Percentiles rank a stretch among this genome's conserved stretches.
These are phyloP conservation scores for Clamator glandarius DNA, from an alignment of 2,797 vertebrate genomes.

Conservation along the genomic window DNA sequence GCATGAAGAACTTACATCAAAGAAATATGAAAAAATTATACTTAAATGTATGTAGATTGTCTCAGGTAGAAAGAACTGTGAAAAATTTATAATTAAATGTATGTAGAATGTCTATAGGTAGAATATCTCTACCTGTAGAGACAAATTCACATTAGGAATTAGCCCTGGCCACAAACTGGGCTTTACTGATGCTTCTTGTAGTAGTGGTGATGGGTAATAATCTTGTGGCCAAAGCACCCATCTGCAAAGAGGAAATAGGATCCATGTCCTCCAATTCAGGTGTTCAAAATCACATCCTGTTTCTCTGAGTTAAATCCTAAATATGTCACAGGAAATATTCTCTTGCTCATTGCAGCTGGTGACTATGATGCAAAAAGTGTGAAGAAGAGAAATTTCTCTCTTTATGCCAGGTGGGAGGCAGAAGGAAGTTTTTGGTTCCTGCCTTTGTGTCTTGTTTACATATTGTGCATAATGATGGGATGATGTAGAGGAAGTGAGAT, in stretches of 20 bases:
- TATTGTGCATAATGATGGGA: neutral
- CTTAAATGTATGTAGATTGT: no score
- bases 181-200: neutral
- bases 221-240: neutral
- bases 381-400: neutral
- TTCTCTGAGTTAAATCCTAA: neutral
- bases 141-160: neutral
- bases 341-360: neutral
- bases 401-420: neutral
- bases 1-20: neutral
- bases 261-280: neutral
- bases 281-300: neutral
- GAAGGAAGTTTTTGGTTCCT: neutral
- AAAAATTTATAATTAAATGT: neutral
- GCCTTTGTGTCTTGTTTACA: neutral
- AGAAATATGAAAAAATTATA: neutral
- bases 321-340: neutral
- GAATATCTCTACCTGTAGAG: neutral
- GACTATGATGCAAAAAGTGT: neutral
- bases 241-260: neutral
- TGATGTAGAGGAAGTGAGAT: neutral
- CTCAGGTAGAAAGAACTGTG: no score
- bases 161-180: neutral
- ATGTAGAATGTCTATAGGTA: no score
- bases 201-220: neutral